A percentile compares a stretch with the other conserved stretches of the same genome.
These are phyloP conservation scores for Notechis scutatus DNA, from an alignment of 2,113 vertebrate species.

Conservation along the genomic window DNA sequence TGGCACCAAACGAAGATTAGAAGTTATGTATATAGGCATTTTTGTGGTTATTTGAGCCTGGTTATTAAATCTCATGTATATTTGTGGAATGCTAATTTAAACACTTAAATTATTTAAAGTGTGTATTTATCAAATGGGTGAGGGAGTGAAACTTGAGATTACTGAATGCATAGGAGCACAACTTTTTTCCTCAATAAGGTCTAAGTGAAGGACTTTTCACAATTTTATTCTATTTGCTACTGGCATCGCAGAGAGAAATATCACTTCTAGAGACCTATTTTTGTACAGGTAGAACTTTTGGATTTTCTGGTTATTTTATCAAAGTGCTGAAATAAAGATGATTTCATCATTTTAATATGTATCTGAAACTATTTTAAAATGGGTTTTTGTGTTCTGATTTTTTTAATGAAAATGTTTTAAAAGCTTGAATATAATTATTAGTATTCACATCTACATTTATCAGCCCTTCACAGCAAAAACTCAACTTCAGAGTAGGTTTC, in stretches of 20 bases:
- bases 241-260: conserved; percentile 76
- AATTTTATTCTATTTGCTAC: conserved; percentile 82
- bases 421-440: background rate
- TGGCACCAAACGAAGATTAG: conserved; percentile 72
- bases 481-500: background rate
- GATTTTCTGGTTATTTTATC: conserved; percentile 99
- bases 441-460: background rate
- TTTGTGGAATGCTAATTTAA: conserved; percentile 99
- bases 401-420: background rate
- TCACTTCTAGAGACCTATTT: conserved; percentile 99
- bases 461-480: background rate
- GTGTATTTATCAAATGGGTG: conserved; percentile 82
- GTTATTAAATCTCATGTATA: conserved; percentile 80
- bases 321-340: conserved; percentile 94
- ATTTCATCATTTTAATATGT: conserved; percentile 81
- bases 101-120: conserved; percentile 91
- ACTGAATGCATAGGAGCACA: conserved; percentile 73
- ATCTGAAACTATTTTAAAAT: background rate
- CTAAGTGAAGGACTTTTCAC: conserved; percentile 78
- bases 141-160: conserved; percentile 64
- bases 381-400: background rate
- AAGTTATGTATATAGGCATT: conserved; percentile 78
- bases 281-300: conserved; percentile 97
- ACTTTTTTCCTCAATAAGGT: conserved; percentile 73
- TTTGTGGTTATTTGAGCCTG: conserved; percentile 70